Evolutionary conservation across 2,888 invertebrate species (phyloP), one percentile per base, ranked within the genome.

Genomic region (Drosophila neutralis): DNA sequence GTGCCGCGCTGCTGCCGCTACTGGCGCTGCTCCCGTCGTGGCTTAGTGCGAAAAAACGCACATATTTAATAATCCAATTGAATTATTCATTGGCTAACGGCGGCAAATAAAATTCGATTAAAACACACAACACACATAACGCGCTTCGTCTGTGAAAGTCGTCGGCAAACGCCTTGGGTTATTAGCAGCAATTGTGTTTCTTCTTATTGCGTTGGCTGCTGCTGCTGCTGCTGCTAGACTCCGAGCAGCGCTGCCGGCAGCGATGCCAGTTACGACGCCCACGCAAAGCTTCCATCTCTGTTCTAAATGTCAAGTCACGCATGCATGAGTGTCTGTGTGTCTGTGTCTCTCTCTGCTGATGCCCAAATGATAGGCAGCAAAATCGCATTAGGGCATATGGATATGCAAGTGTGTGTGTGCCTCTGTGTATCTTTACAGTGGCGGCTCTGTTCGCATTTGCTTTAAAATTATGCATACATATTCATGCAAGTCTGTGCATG

Each of bases 21-120:
- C 54, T 54, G 18, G 36, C 24, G 35, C 10, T 54, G 35, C 24
- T 35, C 21, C 27, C n/a, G 64, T 38, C 70, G 38, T 61, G 57
- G 63, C 65, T 73, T 72, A 11, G 52, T 54, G 69, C 48, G 56
- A 54, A 69, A 48, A 69, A 57, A 66, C 67, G 68, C 78, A 68
- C 61, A 72, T 69, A 82, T 87, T 87, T 86, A 90, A 87, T 90
- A 87, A 87, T 81, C 87, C 88, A 88, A 75, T 87, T 87, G 87
- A 87, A 87, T 87, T 90, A 87, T 87, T 87, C 87, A 90, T 90
- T 89, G 90, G 69, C 89, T 86, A 90, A 86, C 86, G 86, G 90
- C 89, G 87, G 87, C 87, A 87, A 90, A 87, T 90, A 87, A 90
- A 87, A 87, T 87, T 87, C 87, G 87, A 87, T 87, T 90, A 90